Evolutionary conservation across 2,888 invertebrate species (phyloP), one percentile per base, ranked within the genome.

Genomic region (Rhagophthalmus giganteus): DNA sequence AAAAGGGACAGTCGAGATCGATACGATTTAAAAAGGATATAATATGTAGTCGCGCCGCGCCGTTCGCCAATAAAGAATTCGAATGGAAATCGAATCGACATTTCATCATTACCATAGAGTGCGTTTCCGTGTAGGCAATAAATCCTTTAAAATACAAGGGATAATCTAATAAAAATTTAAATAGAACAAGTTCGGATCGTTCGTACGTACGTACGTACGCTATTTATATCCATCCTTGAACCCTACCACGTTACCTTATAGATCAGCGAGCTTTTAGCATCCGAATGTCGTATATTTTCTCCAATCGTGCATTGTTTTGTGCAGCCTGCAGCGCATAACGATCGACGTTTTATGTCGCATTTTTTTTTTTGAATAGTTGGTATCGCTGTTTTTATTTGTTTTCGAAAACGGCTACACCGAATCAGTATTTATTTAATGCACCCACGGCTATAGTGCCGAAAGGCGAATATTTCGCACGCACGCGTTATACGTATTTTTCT

Each of bases 151-250:
- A 12, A 35, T 2, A 7, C 9, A 20, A 25, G 5, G 5, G 31
- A 41, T 9, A 10, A 12, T 4, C 2, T 7, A 9, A 30, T 12
- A 39, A 47, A 39, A 11, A 47, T 28, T 35, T 34, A 44, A 44
- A 35, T 44, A 34, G 44, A 35, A 27, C 44, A 44, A 35, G n/a
- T n/a, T n/a, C n/a, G n/a, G n/a, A n/a, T 25, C 20, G 31, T 11
- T 40, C 20, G 13, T 25, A 31, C 27, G 11, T 30, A 14, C 38
- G 14, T 31, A n/a, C n/a, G n/a, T n/a, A n/a, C n/a, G 39, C 45
- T 45, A 46, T 50, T 44, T 50, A 50, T 38, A 42, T 32, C 12
- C 39, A 50, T 45, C 51, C 51, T 51, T 51, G 51, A 51, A 51
- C 51, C 44, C 27, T 15, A 38, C 11, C 34, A 35, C 27, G 50